phyloP scores from a whole-genome alignment of 2,113 vertebrate genomes.

The Thinocorus orbignyianus region DNA sequence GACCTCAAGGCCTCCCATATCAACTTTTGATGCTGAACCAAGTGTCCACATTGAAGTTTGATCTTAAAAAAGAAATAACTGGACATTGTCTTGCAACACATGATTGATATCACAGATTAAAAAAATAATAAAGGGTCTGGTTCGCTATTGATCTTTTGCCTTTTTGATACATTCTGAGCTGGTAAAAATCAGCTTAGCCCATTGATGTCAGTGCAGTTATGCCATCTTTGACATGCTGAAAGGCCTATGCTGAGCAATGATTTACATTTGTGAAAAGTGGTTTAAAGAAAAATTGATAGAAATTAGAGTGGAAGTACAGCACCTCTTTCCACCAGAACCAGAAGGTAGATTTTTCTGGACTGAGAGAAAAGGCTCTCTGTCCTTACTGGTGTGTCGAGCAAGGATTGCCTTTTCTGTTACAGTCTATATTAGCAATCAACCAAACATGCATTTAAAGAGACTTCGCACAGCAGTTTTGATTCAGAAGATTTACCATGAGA shows the following conservation, averaged over 20 bases:
- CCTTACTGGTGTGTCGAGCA: neutral
- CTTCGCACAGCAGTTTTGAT: neutral
- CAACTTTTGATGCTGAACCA: constrained; percentile 3
- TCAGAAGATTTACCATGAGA: neutral
- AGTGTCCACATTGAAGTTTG: neutral
- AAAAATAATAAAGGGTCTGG: constrained; percentile 1
- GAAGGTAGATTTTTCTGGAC: neutral
- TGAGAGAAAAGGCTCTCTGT: neutral
- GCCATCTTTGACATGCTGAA: neutral
- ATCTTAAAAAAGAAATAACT: constrained; percentile 7
- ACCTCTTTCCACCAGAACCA: neutral
- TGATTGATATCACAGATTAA: neutral
- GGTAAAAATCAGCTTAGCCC: neutral
- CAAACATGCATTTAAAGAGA: neutral
- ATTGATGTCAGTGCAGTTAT: neutral
- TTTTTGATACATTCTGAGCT: neutral
- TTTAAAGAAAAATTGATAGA: neutral
- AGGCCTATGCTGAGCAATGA: accelerated
- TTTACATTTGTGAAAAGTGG: neutral
- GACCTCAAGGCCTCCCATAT: constrained; percentile 1
- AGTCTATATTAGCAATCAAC: neutral
- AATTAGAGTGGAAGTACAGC: neutral
- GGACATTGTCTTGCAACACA: neutral
- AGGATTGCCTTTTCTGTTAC: neutral
- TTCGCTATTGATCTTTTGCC: neutral